phyloP scores from a whole-genome alignment of 2,797 vertebrate species.

The Pseudotriccus pelzelni region DNA sequence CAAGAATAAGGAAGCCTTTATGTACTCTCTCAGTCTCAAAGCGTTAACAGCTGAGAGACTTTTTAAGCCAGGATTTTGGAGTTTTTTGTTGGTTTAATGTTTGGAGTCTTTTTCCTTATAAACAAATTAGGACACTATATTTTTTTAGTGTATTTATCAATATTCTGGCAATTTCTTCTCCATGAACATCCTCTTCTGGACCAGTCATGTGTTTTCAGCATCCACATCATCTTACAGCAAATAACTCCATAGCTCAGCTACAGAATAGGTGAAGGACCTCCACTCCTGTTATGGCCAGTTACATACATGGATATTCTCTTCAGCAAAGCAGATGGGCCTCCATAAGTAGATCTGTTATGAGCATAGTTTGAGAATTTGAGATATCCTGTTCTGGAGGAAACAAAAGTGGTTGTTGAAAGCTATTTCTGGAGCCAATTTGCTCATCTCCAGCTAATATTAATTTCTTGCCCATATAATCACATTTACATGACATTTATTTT shows the following conservation, averaged over 20 bases:
- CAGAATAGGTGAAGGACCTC: accelerated
- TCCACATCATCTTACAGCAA: neutral
- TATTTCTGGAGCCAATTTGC: neutral
- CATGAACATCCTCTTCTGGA: neutral
- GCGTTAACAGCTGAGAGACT: neutral
- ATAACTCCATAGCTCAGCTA: neutral
- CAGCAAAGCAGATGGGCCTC: neutral
- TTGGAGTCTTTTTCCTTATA: neutral
- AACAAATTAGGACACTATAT: neutral
- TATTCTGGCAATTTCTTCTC: neutral
- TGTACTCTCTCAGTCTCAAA: neutral
- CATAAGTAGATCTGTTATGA: neutral
- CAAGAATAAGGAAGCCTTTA: neutral
- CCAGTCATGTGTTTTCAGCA: neutral
- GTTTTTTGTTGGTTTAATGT: neutral
- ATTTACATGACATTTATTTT: neutral
- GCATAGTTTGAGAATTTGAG: neutral
- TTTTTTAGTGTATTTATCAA: neutral
- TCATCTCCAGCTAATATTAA: neutral
- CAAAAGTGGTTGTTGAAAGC: neutral
- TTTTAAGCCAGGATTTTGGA: neutral
- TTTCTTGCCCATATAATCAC: neutral
- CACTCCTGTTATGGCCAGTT: neutral
- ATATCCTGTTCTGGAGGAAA: neutral
- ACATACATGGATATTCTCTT: neutral